Base-by-base conservation (phyloP, 2,113 vertebrate genomes). In the Thalassoma bifasciatum region DNA sequence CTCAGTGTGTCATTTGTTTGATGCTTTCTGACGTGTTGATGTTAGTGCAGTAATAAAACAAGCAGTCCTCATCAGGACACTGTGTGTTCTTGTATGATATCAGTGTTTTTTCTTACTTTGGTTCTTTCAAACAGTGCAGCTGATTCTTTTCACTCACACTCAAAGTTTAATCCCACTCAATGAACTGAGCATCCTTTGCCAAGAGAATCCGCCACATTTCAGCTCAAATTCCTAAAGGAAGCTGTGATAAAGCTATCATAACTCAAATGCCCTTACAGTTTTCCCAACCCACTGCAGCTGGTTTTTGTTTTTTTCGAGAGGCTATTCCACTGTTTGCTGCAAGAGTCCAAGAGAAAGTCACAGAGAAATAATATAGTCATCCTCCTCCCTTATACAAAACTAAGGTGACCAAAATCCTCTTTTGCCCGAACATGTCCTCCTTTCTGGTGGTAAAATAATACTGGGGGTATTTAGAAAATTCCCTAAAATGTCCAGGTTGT, bases 1-100 rank as follows among this genome's bases (percentile, higher is more conserved):
- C 47, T 21, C 24, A n/a, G n/a, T 19, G 22, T 19, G 0, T 21
- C 10, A 40, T 2, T 11, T 10, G 51, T 44, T 13, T 74, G 23
- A 59, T 11, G 14, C 53, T 23, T 21, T 37, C 22, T 23, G 54
- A 73, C 56, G 24, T 13, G 70, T 21, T 61, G 36, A 63, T 51
- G 58, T 51, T 37, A 51, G 34, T 1, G 44, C 38, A 21, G 10
- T 22, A 13, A 40, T 42, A 40, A 81, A 73, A 65, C 38, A 37
- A 22, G 14, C 24, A 37, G 17, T 16, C 19, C n/a, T 49, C 44
- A 42, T 42, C 17, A 8, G 17, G 44, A 8, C 8, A 49, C 10
- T 21, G 7, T 13, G 37, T 36, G 21, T 47, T 63, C n/a, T 53
- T 19, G 5, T n/a, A 26, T 19, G 37, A 23, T 37, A n/a, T 74